Base-by-base conservation (phyloP, 1,140 invertebrate genomes). In the Daktulosphaira vitifoliae region DNA sequence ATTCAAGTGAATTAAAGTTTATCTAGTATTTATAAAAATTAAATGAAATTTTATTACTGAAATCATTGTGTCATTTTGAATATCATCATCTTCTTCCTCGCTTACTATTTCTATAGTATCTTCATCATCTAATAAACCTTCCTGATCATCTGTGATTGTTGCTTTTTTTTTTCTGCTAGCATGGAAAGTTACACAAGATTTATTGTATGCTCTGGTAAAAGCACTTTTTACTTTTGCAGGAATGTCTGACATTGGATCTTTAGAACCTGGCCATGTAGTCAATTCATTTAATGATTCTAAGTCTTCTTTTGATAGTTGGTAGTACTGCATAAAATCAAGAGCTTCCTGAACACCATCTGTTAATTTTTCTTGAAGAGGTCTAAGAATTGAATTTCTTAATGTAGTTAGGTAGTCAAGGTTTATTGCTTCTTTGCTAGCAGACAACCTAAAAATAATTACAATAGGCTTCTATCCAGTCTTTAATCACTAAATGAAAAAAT, bases 121-220 rank as follows among this genome's bases (percentile, higher is more conserved):
- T 3, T 70, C 74, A 20, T 80, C 76, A 18, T 78, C 78, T 4
- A 78, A 77, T 1, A 77, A 74, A 2, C 72, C 77, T 15, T 74
- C 74, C 6, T 74, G 68, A 5, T 78, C 72, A 46, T 75, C 79
- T 1, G 73, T 74, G 68, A 81, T 83, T 70, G 79, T 84, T 66
- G 78, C 74, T 33, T 74, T 76, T 5, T 76, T 75, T 38, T 79
- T 80, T 16, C 81, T 80, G 5, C 81, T 77, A 72, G 92, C 92
- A 2, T 88, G 86, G 56, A 85, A 80, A 49, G 85, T 75, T 25
- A 81, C 76, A 0, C 81, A 78, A 67, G 84, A 84, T 74, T 96
- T 97, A 73, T 97, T 98, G 73, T 94, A 95, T 0, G 84, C 78
- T 46, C 90, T 82, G 0, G 96, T 98, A 73, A 98, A 88, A 0